These are phyloP conservation scores for Ochropleura leucogaster DNA, from an alignment of 2,888 invertebrate species.

Conservation along the genomic window DNA sequence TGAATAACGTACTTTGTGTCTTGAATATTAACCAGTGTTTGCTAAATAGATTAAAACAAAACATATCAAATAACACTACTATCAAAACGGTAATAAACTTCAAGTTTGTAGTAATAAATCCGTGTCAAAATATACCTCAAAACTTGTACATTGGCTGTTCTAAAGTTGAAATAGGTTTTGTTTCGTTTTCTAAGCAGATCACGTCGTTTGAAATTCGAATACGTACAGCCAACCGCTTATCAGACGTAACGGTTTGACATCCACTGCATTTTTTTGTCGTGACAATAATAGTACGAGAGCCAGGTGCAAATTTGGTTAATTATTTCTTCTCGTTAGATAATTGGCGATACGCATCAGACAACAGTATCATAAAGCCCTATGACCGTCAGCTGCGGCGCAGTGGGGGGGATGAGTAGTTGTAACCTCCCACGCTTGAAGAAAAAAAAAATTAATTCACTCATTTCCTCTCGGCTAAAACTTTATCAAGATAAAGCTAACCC, in stretches of 20 bases:
- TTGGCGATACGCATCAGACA: too few species aligned
- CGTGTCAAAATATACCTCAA: slow-evolving; percentile 21
- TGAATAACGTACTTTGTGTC: slow-evolving; percentile 1
- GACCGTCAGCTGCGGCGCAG: too few species aligned
- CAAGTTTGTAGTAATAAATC: slow-evolving; percentile 17
- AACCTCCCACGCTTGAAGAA: too few species aligned
- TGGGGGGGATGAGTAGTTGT: too few species aligned
- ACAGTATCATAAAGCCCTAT: too few species aligned
- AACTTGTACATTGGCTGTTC: slow-evolving; percentile 4
- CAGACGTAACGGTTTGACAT: background rate
- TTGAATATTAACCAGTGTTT: background rate
- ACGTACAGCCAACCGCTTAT: background rate
- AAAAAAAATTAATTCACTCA: too few species aligned
- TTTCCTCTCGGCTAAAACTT: too few species aligned
- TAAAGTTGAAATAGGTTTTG: slow-evolving; percentile 41
- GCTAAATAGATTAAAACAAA: slow-evolving; percentile 18
- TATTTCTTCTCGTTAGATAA: too few species aligned
- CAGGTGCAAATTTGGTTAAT: too few species aligned
- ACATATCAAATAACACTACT: slow-evolving; percentile 9
- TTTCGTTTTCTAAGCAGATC: slow-evolving; percentile 20
- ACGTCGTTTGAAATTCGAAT: slow-evolving; percentile 11
- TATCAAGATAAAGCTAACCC: too few species aligned
- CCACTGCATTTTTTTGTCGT: background rate
- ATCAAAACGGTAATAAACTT: slow-evolving; percentile 28
- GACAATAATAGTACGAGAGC: too few species aligned